A percentile compares a stretch with the other conserved stretches of the same genome.
phyloP scores from a whole-genome alignment of 2,113 vertebrate genomes.

The Entosphenus tridentatus region DNA sequence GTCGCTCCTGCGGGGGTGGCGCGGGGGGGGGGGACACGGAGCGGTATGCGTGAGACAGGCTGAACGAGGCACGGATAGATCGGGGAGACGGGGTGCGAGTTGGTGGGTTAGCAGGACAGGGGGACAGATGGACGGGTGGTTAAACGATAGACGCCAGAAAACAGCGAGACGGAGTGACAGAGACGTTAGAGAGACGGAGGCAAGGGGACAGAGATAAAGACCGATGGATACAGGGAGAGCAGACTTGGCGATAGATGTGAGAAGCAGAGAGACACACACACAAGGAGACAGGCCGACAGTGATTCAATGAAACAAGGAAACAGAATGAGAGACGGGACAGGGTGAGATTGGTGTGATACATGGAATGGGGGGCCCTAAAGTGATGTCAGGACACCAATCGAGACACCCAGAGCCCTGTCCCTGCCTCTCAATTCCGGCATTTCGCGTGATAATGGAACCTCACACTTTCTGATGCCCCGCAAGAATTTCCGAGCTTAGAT shows the following conservation, averaged over 20 bases:
- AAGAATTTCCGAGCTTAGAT: too few species aligned
- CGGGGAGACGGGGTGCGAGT: neutral
- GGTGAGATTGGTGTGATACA: too few species aligned
- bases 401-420: too few species aligned
- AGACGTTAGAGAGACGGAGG: neutral
- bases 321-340: too few species aligned
- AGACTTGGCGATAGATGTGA: neutral
- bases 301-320: too few species aligned
- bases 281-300: too few species aligned
- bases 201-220: neutral
- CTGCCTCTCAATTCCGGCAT: too few species aligned
- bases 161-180: neutral
- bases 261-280: neutral
- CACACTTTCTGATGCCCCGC: too few species aligned
- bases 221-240: neutral
- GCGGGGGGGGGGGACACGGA: neutral
- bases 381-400: too few species aligned
- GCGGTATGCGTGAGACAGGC: neutral
- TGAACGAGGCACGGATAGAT: too few species aligned
- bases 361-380: too few species aligned
- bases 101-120: neutral
- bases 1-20: conserved; percentile 35
- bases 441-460: too few species aligned
- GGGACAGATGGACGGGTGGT: neutral
- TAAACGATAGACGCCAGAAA: neutral